phyloP scores from a whole-genome alignment of 2,888 invertebrate genomes.

The Dryococelus australis region DNA sequence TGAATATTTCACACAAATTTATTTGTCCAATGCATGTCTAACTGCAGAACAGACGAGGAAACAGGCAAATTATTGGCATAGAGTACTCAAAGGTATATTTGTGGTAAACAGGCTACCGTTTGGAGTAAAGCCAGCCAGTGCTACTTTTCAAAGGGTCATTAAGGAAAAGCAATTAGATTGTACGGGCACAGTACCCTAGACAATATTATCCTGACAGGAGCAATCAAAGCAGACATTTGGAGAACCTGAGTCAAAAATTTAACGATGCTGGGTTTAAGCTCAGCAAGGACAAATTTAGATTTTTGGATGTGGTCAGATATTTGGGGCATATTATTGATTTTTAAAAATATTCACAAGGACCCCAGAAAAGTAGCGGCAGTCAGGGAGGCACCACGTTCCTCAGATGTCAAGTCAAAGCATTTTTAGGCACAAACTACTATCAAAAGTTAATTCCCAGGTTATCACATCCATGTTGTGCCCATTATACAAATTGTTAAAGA shows the following conservation, averaged over 20 bases:
- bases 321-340: background rate
- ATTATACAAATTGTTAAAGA: constrained; percentile 29
- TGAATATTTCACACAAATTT: constrained; percentile 50
- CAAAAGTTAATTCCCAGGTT: constrained; percentile 53
- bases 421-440: constrained; percentile 52
- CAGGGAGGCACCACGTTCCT: constrained; percentile 50
- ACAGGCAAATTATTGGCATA: constrained; percentile 50
- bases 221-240: constrained; percentile 47
- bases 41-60: constrained; percentile 51
- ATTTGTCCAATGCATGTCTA: constrained; percentile 54
- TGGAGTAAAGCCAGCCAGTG: constrained; percentile 55
- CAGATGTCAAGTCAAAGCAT: constrained; percentile 49
- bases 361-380: constrained; percentile 42
- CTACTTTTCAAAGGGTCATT: constrained; percentile 54
- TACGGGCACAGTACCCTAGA: constrained; percentile 48
- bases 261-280: constrained; percentile 49
- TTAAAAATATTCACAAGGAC: background rate
- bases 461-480: constrained; percentile 50
- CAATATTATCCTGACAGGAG: constrained; percentile 52
- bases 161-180: constrained; percentile 51
- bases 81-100: constrained; percentile 49
- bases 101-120: constrained; percentile 51
- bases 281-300: constrained; percentile 52
- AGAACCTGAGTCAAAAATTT: constrained; percentile 48
- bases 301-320: background rate